A percentile compares a stretch with the other conserved stretches of the same genome.
Evolutionary conservation across 2,113 vertebrate species (phyloP).

Genomic region (Zonotrichia leucophrys): DNA sequence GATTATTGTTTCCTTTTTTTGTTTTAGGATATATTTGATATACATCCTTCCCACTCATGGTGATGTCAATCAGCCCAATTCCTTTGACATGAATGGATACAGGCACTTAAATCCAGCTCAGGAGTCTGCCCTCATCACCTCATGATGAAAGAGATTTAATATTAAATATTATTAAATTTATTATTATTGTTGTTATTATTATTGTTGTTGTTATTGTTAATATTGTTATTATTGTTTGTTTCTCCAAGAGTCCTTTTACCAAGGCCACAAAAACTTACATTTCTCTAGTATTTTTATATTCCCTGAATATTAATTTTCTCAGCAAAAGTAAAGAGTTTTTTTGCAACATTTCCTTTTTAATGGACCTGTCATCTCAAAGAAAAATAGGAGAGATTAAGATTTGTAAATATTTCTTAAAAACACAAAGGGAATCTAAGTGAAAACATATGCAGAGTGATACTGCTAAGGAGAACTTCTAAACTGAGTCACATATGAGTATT

Average conservation of each 20-base stretch:
- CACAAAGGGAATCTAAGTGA: background rate
- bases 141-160: background rate
- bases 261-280: background rate
- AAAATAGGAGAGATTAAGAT: background rate
- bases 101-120: background rate
- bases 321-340: background rate
- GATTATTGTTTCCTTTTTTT: background rate
- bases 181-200: background rate
- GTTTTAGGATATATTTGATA: background rate
- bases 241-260: background rate
- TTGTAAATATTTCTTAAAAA: background rate
- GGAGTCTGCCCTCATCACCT: background rate
- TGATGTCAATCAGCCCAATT: background rate
- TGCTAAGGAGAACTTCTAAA: background rate
- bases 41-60: background rate
- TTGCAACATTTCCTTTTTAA: background rate
- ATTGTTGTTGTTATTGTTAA: background rate
- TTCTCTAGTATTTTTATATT: background rate
- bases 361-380: background rate
- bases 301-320: background rate
- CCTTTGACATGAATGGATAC: rapidly evolving
- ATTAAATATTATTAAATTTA: background rate
- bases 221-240: background rate
- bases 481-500: background rate
- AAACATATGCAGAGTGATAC: background rate